A percentile compares a stretch with the other conserved stretches of the same genome.
Evolutionary conservation across 2,797 vertebrate genomes (phyloP).

Genomic region (Picus viridis): DNA sequence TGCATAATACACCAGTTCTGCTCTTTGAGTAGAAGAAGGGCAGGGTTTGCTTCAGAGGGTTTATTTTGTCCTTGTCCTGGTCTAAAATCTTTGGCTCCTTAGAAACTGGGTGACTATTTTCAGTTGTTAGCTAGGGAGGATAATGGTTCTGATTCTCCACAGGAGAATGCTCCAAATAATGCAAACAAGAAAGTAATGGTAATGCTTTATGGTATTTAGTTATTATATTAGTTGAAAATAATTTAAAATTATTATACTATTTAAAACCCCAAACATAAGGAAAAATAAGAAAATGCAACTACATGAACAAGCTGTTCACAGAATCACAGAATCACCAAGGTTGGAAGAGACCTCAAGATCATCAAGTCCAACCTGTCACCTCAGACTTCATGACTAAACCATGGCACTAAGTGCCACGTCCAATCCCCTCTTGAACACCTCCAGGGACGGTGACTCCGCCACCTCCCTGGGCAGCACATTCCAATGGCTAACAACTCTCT

Average conservation of each 20-base stretch:
- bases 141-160: background rate
- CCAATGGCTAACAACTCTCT: too few relatives aligned
- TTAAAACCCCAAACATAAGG: background rate
- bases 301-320: background rate
- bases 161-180: background rate
- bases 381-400: too few relatives aligned
- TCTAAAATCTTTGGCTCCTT: background rate
- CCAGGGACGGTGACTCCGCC: too few relatives aligned
- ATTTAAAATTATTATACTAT: too few relatives aligned
- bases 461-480: too few relatives aligned
- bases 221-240: too few relatives aligned
- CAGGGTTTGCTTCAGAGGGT: slow-evolving; percentile 15
- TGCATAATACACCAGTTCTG: slow-evolving; percentile 32
- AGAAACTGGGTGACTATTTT: background rate
- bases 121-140: background rate
- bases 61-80: slow-evolving; percentile 34
- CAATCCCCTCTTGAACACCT: too few relatives aligned
- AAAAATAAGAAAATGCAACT: background rate
- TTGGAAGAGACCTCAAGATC: too few relatives aligned
- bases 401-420: too few relatives aligned
- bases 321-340: too few relatives aligned
- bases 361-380: too few relatives aligned
- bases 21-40: slow-evolving; percentile 29
- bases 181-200: background rate
- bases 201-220: background rate